Percentiles rank a stretch among this genome's conserved stretches.
Conservation (phyloP, 2,888 invertebrate species). For the Omphaloscelis lunosa region DNA sequence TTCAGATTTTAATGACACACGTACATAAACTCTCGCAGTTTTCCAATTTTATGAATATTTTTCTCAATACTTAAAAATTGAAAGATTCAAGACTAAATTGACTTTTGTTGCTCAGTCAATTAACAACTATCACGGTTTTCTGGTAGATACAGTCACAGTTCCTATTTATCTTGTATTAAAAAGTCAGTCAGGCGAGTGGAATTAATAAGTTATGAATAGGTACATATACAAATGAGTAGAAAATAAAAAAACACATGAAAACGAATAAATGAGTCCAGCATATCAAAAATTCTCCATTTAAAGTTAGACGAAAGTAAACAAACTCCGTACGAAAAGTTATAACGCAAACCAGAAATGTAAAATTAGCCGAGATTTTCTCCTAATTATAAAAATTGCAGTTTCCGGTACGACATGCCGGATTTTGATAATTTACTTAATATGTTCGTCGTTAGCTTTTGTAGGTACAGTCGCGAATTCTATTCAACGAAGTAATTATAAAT, state of each 20-base stretch:
- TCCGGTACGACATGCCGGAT: slow-evolving; percentile 17
- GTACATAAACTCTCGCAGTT: too few species aligned
- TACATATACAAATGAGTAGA: too few species aligned
- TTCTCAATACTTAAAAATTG: not conserved
- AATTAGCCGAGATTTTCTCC: slow-evolving; percentile 23
- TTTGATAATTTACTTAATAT: slow-evolving; percentile 33
- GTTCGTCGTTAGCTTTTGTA: slow-evolving; percentile 25
- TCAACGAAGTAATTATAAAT: slow-evolving; percentile 51
- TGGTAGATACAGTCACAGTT: not conserved
- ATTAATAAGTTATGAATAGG: not conserved
- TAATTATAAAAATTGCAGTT: slow-evolving; percentile 45
- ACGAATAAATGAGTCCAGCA: slow-evolving; percentile 5
- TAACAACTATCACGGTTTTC: not conserved
- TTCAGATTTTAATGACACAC: not conserved
- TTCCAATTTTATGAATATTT: not conserved
- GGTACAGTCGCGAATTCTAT: slow-evolving; percentile 43
- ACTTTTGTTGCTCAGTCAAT: not conserved
- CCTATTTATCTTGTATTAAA: not conserved
- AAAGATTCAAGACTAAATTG: not conserved
- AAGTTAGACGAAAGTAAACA: slow-evolving; percentile 24
- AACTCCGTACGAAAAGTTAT: slow-evolving; percentile 15
- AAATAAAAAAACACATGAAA: slow-evolving; percentile 13
- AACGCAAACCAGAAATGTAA: slow-evolving; percentile 31
- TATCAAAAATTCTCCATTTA: slow-evolving; percentile 25
- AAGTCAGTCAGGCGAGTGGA: not conserved